Conservation (phyloP, 2,888 invertebrate genomes). For the Lepidonotus clava region DNA sequence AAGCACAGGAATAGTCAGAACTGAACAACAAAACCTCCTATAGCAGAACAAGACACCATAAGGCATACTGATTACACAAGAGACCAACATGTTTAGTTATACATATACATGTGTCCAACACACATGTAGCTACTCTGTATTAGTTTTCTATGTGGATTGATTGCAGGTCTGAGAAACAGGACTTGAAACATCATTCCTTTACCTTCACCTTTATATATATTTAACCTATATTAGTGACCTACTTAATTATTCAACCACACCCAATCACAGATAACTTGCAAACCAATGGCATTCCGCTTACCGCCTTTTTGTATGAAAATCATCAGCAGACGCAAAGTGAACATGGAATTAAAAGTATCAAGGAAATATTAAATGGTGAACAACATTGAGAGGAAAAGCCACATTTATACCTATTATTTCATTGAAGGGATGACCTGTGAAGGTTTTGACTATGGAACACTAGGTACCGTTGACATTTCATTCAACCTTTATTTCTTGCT, state of each 20-base stretch:
- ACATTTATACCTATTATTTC: background rate
- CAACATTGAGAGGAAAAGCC: background rate
- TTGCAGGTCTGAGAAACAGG: too few species aligned
- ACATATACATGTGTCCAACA: background rate
- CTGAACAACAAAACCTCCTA: background rate
- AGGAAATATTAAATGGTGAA: conserved; percentile 9
- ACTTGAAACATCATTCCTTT: too few species aligned
- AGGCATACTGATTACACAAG: background rate
- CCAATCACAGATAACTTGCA: conserved; percentile 3
- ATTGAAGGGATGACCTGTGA: background rate
- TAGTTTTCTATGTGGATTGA: too few species aligned
- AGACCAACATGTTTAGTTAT: background rate
- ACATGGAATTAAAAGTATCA: conserved; percentile 43
- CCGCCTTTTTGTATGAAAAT: conserved; percentile 33
- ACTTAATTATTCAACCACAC: conserved; percentile 10
- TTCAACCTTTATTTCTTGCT: too few species aligned
- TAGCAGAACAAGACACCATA: conserved; percentile 12
- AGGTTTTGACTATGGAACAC: background rate
- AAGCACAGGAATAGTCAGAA: background rate
- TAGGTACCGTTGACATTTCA: too few species aligned
- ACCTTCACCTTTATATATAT: too few species aligned
- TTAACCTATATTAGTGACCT: background rate
- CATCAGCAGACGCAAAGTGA: conserved; percentile 42
- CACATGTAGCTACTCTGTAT: too few species aligned
- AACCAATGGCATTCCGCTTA: conserved; percentile 29